Percentiles rank a stretch among this genome's conserved stretches.
These are phyloP conservation scores for Muscina levida DNA, from an alignment of 2,888 invertebrate genomes.

Conservation along the genomic window DNA sequence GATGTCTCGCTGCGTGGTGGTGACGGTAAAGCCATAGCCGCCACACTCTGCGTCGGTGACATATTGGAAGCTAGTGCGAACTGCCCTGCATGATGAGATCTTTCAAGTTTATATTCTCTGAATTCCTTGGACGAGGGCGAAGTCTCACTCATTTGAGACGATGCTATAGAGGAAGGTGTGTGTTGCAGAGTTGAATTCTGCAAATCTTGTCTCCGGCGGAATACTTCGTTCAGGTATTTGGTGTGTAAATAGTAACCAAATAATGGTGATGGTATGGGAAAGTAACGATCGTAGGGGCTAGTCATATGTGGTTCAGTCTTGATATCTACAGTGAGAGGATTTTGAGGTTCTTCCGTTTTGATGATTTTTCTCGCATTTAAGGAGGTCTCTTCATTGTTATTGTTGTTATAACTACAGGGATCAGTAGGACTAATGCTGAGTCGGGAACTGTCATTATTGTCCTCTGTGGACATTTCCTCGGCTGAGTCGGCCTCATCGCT, in stretches of 20 bases:
- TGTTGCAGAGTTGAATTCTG: conserved; percentile 80
- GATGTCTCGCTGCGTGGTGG: conserved; percentile 77
- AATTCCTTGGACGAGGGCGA: conserved; percentile 70
- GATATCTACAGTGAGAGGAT: conserved; percentile 78
- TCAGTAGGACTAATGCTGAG: conserved; percentile 77
- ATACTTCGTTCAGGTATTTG: conserved; percentile 83
- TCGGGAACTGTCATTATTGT: conserved; percentile 74
- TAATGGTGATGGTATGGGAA: conserved; percentile 79
- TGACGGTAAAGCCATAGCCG: conserved; percentile 72
- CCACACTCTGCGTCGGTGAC: conserved; percentile 68
- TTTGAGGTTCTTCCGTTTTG: conserved; percentile 67
- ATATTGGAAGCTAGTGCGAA: conserved; percentile 34
- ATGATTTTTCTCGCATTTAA: conserved; percentile 62
- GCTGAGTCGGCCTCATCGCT: conserved; percentile 73
- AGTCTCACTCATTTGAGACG: conserved; percentile 73
- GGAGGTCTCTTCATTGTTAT: conserved; percentile 45
- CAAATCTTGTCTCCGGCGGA: conserved; percentile 83
- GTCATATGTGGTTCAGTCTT: conserved; percentile 78
- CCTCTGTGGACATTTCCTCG: conserved; percentile 69
- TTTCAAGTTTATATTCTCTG: conserved; percentile 54
- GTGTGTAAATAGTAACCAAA: conserved; percentile 84
- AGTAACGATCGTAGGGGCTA: conserved; percentile 79
- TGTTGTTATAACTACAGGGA: conserved; percentile 45
- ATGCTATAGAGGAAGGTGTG: conserved; percentile 77
- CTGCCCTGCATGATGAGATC: conserved; percentile 57